phyloP scores from a whole-genome alignment of 2,888 invertebrate species.

The Tenthredo amoena region DNA sequence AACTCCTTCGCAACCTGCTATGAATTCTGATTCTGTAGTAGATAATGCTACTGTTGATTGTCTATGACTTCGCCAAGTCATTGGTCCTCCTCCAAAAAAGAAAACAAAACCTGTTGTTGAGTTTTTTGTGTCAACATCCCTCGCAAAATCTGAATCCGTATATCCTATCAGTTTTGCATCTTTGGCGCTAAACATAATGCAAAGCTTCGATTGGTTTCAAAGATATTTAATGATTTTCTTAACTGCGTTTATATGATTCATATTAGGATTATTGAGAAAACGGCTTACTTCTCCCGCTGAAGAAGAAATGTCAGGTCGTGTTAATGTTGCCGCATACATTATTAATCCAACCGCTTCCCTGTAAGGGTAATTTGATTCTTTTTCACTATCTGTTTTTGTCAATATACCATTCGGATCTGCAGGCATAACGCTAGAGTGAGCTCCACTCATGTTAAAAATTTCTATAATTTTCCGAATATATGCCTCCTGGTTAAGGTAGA shows the following conservation, averaged over 20 bases:
- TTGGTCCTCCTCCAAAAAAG: neutral
- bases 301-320: neutral
- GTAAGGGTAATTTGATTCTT: neutral
- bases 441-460: neutral
- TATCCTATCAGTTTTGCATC: neutral
- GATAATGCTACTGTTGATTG: neutral
- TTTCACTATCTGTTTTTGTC: neutral
- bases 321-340: neutral
- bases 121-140: neutral
- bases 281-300: neutral
- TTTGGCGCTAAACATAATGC: neutral
- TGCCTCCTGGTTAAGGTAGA: neutral
- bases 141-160: neutral
- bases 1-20: slow-evolving; percentile 1
- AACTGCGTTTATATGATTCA: neutral
- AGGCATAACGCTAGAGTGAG: neutral
- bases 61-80: neutral
- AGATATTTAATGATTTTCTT: neutral
- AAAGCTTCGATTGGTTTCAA: neutral
- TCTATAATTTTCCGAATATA: neutral
- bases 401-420: neutral
- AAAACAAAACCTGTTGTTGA: neutral
- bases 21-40: slow-evolving; percentile 1
- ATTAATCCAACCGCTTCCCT: neutral
- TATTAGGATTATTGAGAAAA: neutral